These are phyloP conservation scores for Manis crassicaudata DNA, from an alignment of 2,797 vertebrate genomes.

Conservation along the genomic window DNA sequence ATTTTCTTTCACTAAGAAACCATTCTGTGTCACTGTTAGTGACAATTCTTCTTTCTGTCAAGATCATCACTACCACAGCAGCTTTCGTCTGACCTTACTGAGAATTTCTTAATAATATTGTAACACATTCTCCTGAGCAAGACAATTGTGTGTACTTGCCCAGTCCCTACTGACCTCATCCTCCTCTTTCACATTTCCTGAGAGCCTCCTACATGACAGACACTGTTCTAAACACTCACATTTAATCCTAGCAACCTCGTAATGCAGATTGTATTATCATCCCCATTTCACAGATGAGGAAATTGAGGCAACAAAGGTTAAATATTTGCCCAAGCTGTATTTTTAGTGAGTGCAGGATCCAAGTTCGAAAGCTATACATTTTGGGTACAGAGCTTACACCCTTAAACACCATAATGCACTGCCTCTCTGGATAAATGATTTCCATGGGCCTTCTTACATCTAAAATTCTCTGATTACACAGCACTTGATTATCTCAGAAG, in stretches of 20 bases:
- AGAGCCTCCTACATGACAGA: neutral
- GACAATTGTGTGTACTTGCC: neutral
- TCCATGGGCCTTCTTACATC: neutral
- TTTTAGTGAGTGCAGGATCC: neutral
- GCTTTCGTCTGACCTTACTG: neutral
- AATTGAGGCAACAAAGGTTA: neutral
- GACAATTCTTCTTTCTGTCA: neutral
- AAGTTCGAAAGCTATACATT: neutral
- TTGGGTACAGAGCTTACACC: neutral
- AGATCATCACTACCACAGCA: neutral
- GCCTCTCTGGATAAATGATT: neutral
- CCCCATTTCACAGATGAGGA: neutral
- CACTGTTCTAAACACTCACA: neutral
- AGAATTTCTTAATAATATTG: neutral
- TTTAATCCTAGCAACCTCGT: neutral
- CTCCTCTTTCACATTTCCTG: neutral
- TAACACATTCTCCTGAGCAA: neutral
- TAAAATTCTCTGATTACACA: neutral
- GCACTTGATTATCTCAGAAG: neutral
- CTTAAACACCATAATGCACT: neutral
- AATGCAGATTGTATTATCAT: neutral
- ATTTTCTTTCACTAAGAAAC: slow-evolving; percentile 41
- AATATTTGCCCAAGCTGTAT: neutral
- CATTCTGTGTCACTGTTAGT: neutral
- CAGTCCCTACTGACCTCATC: neutral